phyloP scores from a whole-genome alignment of 2,113 vertebrate genomes.

The pig (Sus scrofa) region DNA sequence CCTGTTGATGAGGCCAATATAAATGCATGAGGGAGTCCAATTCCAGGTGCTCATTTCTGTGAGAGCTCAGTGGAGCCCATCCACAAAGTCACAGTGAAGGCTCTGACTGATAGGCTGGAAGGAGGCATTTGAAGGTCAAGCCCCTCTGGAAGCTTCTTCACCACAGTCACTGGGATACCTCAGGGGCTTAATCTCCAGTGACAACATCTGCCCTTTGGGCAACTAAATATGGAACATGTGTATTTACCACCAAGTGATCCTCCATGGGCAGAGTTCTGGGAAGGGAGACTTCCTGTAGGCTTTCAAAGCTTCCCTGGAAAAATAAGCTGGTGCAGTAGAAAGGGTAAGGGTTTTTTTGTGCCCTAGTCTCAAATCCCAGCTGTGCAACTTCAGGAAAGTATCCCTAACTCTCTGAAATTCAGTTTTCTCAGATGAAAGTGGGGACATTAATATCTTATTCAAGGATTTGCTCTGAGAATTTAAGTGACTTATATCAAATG shows the following conservation, averaged over 20 bases:
- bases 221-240: neutral
- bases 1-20: conserved; percentile 76
- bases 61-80: conserved; percentile 64
- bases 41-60: conserved; percentile 56
- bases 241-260: neutral
- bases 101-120: conserved; percentile 22
- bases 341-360: neutral
- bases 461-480: conserved; percentile 63
- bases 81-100: conserved; percentile 12
- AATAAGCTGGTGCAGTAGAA: neutral
- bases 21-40: conserved; percentile 82
- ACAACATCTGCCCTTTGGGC: neutral
- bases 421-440: conserved; percentile 20
- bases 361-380: neutral
- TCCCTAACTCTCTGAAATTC: neutral
- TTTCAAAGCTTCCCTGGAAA: neutral
- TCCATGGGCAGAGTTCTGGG: neutral
- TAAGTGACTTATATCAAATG: conserved; percentile 62
- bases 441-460: neutral
- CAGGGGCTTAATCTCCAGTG: neutral
- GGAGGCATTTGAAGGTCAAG: conserved; percentile 65
- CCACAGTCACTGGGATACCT: neutral
- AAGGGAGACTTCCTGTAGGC: neutral
- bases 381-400: neutral
- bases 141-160: neutral